Percentiles rank a stretch among this genome's conserved stretches.
Evolutionary conservation across 2,797 vertebrate genomes (phyloP).

Genomic region (Nannoperca obscura): DNA sequence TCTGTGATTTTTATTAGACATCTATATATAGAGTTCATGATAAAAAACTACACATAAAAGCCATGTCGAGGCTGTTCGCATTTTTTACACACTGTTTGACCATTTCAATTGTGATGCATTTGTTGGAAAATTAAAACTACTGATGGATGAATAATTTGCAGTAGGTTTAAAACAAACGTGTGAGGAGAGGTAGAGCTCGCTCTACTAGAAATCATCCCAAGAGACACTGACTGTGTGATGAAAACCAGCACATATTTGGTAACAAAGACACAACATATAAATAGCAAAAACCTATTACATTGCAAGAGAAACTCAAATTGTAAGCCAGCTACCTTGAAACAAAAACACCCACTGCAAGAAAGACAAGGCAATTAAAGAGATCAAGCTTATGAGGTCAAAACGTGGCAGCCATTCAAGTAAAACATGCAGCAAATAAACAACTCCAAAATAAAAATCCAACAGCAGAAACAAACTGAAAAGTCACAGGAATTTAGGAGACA

Average conservation of each 20-base stretch:
- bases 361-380: constrained; percentile 81
- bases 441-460: constrained; percentile 77
- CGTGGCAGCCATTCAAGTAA: constrained; percentile 97
- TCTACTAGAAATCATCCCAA: constrained; percentile 72
- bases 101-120: constrained; percentile 71
- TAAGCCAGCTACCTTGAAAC: constrained; percentile 70
- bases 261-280: constrained; percentile 82
- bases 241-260: constrained; percentile 87
- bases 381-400: constrained; percentile 93
- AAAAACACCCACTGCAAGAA: constrained; percentile 78
- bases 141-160: constrained; percentile 76
- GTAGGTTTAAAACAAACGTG: constrained; percentile 79
- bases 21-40: constrained; percentile 71
- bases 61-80: constrained; percentile 66
- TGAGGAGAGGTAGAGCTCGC: constrained; percentile 89
- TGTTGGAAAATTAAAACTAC: constrained; percentile 77
- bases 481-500: constrained; percentile 67
- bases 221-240: constrained; percentile 62
- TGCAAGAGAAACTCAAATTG: constrained; percentile 66
- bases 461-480: constrained; percentile 45
- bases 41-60: constrained; percentile 76
- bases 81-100: constrained; percentile 77
- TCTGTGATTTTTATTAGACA: constrained; percentile 78
- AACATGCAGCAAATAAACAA: constrained; percentile 88
- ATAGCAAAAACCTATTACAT: constrained; percentile 75